Evolutionary conservation across 2,797 vertebrate species (phyloP).

Genomic region (Enteromius argenteus): DNA sequence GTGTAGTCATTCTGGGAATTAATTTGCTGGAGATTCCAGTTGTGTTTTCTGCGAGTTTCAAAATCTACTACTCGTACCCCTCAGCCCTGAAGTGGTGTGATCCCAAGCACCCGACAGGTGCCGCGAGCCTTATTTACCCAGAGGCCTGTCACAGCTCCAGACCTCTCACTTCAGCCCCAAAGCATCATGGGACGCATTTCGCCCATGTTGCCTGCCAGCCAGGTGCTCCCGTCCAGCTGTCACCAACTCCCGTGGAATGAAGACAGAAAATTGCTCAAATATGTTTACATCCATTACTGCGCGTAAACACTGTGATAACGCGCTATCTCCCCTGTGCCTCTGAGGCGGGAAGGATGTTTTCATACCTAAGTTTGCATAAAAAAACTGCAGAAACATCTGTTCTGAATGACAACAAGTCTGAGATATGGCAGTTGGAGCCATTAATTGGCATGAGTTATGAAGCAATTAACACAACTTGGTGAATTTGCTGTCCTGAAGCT

Average conservation of each 20-base stretch:
- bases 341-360: constrained; percentile 31
- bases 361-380: constrained; percentile 34
- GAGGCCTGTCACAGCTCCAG: constrained; percentile 72
- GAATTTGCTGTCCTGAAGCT: constrained; percentile 41
- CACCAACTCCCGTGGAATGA: constrained; percentile 54
- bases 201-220: constrained; percentile 74
- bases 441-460: constrained; percentile 49
- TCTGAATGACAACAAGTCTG: constrained; percentile 43
- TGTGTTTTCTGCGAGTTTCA: constrained; percentile 12
- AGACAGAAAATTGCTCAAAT: constrained; percentile 53
- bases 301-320: constrained; percentile 40
- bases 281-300: constrained; percentile 49
- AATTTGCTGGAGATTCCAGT: constrained; percentile 15
- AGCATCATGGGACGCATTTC: constrained; percentile 73
- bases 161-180: constrained; percentile 72
- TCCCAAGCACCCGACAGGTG: constrained; percentile 71
- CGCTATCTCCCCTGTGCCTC: constrained; percentile 40
- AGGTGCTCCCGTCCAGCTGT: constrained; percentile 81
- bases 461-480: constrained; percentile 32
- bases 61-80: background rate
- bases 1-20: constrained; percentile 8
- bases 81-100: constrained; percentile 72
- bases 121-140: constrained; percentile 75
- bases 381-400: constrained; percentile 47
- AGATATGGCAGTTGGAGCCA: constrained; percentile 22